Evolutionary conservation across 1,140 invertebrate species (phyloP).

Genomic region (Drosophila bocki): DNA sequence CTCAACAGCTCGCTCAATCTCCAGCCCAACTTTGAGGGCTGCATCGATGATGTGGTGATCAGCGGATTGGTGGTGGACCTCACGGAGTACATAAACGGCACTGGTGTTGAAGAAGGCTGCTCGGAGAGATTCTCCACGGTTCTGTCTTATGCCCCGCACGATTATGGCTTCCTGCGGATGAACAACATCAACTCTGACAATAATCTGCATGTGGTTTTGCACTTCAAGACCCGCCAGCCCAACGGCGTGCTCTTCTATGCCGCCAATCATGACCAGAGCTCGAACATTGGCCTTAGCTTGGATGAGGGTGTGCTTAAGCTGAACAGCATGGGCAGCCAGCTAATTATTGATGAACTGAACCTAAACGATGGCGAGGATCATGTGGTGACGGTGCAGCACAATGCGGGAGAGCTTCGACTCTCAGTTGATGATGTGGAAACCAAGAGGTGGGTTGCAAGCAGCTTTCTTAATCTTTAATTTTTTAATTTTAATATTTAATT

Average conservation of each 20-base stretch:
- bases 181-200: constrained; percentile 87
- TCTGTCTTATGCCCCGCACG: constrained; percentile 85
- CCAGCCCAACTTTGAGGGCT: constrained; percentile 95
- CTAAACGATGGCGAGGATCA: constrained; percentile 97
- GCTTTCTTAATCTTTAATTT: not conserved
- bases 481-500: not conserved
- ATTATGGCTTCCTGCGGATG: constrained; percentile 89
- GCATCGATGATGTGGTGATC: constrained; percentile 94
- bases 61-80: constrained; percentile 91
- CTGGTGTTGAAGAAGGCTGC: constrained; percentile 94
- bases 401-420: constrained; percentile 88
- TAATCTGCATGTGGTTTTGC: constrained; percentile 92
- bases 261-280: constrained; percentile 88
- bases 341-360: constrained; percentile 87
- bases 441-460: constrained; percentile 86
- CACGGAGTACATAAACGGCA: constrained; percentile 90
- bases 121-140: constrained; percentile 87
- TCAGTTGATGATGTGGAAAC: constrained; percentile 93
- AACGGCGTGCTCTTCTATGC: constrained; percentile 93
- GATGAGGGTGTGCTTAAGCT: constrained; percentile 90
- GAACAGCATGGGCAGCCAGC: constrained; percentile 88
- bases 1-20: constrained; percentile 89
- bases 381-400: constrained; percentile 93
- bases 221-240: constrained; percentile 93
- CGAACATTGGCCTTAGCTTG: constrained; percentile 89